Evolutionary conservation across 2,113 vertebrate genomes (phyloP).

Genomic region (Platysteira castanea): DNA sequence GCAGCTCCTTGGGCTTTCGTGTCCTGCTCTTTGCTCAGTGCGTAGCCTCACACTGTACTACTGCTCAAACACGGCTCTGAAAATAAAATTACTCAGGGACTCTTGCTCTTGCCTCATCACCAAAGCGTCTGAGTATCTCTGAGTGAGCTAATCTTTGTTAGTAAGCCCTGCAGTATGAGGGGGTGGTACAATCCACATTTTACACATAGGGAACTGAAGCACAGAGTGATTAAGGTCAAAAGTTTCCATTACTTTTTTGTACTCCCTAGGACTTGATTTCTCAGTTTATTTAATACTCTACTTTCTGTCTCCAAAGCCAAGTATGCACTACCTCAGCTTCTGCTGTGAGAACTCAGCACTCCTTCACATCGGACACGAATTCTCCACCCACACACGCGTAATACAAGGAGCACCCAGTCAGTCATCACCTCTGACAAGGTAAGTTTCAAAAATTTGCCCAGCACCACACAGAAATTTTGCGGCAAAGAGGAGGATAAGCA

Average conservation of each 20-base stretch:
- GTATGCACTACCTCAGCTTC: background rate
- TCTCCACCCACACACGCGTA: background rate
- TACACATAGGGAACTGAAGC: conserved; percentile 24
- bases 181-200: conserved; percentile 39
- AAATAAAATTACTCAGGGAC: background rate
- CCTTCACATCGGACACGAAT: background rate
- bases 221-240: conserved; percentile 36
- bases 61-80: background rate
- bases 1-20: background rate
- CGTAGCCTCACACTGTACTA: background rate
- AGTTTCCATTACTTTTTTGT: conserved; percentile 47
- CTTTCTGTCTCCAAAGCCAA: conserved; percentile 19
- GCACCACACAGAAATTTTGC: conserved; percentile 7
- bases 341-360: conserved; percentile 27
- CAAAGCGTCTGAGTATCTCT: background rate
- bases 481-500: background rate
- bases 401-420: background rate
- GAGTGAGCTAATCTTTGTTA: background rate
- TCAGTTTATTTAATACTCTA: conserved; percentile 2
- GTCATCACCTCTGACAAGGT: background rate
- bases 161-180: background rate
- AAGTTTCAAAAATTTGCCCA: conserved; percentile 8
- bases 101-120: background rate
- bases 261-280: background rate
- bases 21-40: background rate